Conservation (phyloP, 1,140 invertebrate genomes). For the Caenorhabditis latens region DNA sequence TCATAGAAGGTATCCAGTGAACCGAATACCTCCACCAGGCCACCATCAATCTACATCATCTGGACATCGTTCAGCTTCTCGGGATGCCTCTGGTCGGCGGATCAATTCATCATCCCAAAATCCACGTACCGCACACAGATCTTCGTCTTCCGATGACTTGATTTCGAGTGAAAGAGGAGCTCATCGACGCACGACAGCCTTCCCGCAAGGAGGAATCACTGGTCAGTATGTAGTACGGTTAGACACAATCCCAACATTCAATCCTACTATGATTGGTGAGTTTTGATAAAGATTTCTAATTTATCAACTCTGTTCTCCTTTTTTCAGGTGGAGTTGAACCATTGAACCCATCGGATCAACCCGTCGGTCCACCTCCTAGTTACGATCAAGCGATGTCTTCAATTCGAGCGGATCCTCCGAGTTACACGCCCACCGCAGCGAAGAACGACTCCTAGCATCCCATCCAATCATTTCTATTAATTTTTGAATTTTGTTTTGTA, state of each 20-base stretch:
- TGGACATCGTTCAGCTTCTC: not conserved
- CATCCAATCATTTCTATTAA: no score
- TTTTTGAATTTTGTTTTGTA: no score
- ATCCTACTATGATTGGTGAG: constrained; percentile 59
- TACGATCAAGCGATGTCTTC: constrained; percentile 58
- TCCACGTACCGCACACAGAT: constrained; percentile 26
- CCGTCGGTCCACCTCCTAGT: constrained; percentile 32
- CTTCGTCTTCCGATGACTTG: constrained; percentile 24
- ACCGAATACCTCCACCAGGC: not conserved
- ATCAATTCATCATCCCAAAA: not conserved
- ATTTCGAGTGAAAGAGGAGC: constrained; percentile 34
- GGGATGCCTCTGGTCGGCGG: not conserved
- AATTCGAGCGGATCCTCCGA: not conserved
- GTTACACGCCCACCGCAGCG: constrained; percentile 25
- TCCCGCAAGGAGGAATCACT: constrained; percentile 5
- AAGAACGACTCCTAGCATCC: not conserved
- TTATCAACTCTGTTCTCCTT: not conserved
- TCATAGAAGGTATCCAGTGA: not conserved
- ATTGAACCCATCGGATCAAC: not conserved
- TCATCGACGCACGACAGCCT: constrained; percentile 21
- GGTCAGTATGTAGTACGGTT: constrained; percentile 56
- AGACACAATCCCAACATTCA: constrained; percentile 61
- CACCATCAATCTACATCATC: not conserved
- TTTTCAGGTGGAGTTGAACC: constrained; percentile 62
- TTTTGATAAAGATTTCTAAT: not conserved